Conservation (phyloP, 2,797 vertebrate genomes). For the Bothrops alternatus region DNA sequence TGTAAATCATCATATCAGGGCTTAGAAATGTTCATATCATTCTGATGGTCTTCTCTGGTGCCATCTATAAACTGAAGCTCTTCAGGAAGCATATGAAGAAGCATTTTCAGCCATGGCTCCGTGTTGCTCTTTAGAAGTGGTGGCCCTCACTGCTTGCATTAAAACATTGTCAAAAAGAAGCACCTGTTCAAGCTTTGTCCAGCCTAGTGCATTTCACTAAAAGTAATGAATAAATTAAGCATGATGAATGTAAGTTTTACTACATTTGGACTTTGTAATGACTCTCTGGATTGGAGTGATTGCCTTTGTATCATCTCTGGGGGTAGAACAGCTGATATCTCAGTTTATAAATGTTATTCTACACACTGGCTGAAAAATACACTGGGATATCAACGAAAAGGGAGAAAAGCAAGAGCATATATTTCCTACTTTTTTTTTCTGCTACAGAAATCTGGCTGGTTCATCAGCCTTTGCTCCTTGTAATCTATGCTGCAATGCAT, state of each 20-base stretch:
- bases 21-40: neutral
- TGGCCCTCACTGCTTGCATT: neutral
- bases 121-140: neutral
- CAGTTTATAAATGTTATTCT: neutral
- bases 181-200: neutral
- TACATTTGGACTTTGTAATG: neutral
- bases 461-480: conserved; percentile 14
- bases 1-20: neutral
- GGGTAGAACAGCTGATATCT: neutral
- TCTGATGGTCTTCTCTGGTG: neutral
- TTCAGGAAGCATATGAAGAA: neutral
- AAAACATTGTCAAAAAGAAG: neutral
- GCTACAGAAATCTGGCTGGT: conserved; percentile 1
- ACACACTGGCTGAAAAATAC: neutral
- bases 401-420: neutral
- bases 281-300: neutral
- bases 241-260: neutral
- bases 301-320: neutral
- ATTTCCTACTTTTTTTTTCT: neutral
- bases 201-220: neutral
- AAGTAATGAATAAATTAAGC: neutral
- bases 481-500: neutral
- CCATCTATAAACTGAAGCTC: neutral
- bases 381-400: neutral
- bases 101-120: neutral